Base-by-base conservation (phyloP, 2,113 vertebrate genomes). In the Charina bottae region DNA sequence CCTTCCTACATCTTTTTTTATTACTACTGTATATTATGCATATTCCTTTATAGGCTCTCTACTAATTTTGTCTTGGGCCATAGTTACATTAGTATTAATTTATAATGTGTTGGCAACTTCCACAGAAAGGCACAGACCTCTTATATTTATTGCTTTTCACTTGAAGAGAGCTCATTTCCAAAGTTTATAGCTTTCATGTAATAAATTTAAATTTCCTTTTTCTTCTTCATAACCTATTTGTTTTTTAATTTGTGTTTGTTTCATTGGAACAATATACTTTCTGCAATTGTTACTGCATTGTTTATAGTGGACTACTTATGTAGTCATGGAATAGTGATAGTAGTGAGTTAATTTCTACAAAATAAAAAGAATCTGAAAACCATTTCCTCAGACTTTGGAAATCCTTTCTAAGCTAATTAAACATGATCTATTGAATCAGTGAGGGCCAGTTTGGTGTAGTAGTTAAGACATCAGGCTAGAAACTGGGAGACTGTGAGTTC, bases 81-180 rank as follows among this genome's bases (percentile, higher is more conserved):
- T 37, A 90, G 54, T 88, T 68, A 42, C 23, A 9, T 87, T 72
- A 42, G 4, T 4, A 87, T 92, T 89, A 90, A 89, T 88, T 89
- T 93, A 93, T 46, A 54, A 64, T 88, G 17, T 3, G 59, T 87
- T 91, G 72, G 7, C 83, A 83, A 87, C 8, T 87, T 93, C 0
- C 28, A 84, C 23, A 60, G 0, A 62, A 64, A 93, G 53, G 56
- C 49, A 88, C 17, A 90, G 54, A 46, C 42, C 58, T 72, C 15
- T 88, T 78, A 28, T 78, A 37, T 93, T 85, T 92, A 55, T 19
- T 93, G 46, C 24, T 92, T 90, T 85, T 93, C 33, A 85, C 83
- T 24, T 93, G 37, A 89, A 90, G 37, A 23, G 7, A 89, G 28
- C 59, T 9, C 24, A 89, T 93, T 5, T 28, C 26, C 7, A 24